Evolutionary conservation across 1,140 invertebrate genomes (phyloP), one percentile per base, ranked within the genome.

Genomic region (Mya arenaria): DNA sequence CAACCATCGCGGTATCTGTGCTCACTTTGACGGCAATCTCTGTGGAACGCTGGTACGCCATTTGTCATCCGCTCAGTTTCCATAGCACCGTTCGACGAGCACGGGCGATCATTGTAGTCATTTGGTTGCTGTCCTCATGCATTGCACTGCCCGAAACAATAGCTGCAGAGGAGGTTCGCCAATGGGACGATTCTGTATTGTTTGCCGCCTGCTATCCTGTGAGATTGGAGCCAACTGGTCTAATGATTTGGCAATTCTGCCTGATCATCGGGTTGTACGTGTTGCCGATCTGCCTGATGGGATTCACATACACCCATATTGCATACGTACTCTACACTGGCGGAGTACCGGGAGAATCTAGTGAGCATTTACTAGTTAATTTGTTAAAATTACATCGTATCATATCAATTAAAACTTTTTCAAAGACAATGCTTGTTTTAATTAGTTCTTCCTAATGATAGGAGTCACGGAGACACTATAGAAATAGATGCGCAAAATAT

Each of bases 31-130:
- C 96, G 0, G 97, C 97, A 92, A 98, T 98, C 89, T 97, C 97
- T 0, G 94, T 98, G 68, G 97, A 98, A 92, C 95, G 97, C 85
- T 98, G 97, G 96, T 97, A 97, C 92, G 97, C 97, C 73, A 98
- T 98, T 91, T 98, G 97, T 92, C 96, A 96, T 91, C 97, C 97
- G 19, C 94, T 98, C 39, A 95, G 96, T 90, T 98, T 98, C 87
- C 90, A 91, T 80, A 90, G 89, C 0, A 98, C 97, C 0, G 96
- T 96, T 0, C 93, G 94, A 23, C 94, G 96, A 65, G 97, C 97
- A 23, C 96, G 97, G 93, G 86, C 87, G 30, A 96, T 95, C 8
- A 96, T 96, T 48, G 97, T 97, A 74, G 91, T 96, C n/a, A 98
- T 98, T 75, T 98, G 73, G 73, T 28, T 41, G 4, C 15, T 30